Conservation (phyloP, 2,797 vertebrate genomes). For the Lophotriccus pileatus region DNA sequence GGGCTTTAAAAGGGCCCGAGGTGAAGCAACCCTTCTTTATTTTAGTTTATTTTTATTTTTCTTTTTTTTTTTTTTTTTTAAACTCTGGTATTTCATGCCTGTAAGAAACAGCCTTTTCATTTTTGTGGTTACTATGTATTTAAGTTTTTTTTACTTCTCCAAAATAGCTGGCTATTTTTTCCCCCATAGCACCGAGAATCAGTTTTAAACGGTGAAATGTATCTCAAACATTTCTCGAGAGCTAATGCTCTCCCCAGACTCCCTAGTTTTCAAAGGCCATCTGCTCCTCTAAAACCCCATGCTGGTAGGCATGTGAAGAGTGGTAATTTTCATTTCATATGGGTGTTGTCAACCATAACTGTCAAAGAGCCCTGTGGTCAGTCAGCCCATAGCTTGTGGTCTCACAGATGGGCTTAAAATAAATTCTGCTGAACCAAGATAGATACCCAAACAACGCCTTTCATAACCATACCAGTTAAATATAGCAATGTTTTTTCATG, state of each 20-base stretch:
- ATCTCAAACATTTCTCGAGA: not conserved
- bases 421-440: slow-evolving; percentile 31
- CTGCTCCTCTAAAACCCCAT: not conserved
- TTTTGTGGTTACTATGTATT: not conserved
- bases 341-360: slow-evolving; percentile 65
- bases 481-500: slow-evolving; percentile 7
- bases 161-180: not conserved
- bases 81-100: not conserved
- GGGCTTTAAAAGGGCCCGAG: slow-evolving; percentile 68
- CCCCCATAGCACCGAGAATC: not conserved
- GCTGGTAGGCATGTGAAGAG: not conserved
- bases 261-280: not conserved
- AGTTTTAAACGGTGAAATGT: not conserved
- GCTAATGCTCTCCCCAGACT: not conserved
- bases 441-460: slow-evolving; percentile 2
- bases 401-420: slow-evolving; percentile 50
- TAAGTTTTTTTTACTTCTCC: not conserved
- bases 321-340: slow-evolving; percentile 21
- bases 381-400: slow-evolving; percentile 55
- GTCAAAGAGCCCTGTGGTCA: slow-evolving; percentile 48
- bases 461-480: not conserved
- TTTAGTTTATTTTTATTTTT: not conserved
- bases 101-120: not conserved
- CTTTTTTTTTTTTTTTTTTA: not conserved
- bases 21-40: slow-evolving; percentile 72